Evolutionary conservation across 2,113 vertebrate species (phyloP).

Genomic region (Ceyx cyanopectus): DNA sequence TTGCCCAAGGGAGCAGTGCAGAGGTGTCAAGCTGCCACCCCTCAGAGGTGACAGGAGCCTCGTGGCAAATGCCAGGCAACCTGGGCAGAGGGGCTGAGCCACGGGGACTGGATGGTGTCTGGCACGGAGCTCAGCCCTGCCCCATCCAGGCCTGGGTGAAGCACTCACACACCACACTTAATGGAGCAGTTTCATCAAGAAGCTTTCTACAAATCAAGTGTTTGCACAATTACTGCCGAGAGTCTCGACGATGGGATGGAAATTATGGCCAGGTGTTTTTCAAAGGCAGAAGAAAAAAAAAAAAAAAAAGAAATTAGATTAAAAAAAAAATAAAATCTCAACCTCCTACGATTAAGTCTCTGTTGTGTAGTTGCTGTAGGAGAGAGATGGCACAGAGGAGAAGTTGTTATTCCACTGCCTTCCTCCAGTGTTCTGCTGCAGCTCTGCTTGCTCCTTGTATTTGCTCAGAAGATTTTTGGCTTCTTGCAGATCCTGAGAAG

Average conservation of each 20-base stretch:
- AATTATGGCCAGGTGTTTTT: background rate
- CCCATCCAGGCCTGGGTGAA: background rate
- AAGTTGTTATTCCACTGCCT: constrained; percentile 79
- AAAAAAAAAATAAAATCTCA: background rate
- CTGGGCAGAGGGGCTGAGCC: background rate
- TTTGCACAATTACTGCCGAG: constrained; percentile 15
- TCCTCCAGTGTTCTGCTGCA: constrained; percentile 59
- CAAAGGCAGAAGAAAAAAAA: constrained; percentile 5
- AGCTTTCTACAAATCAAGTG: constrained; percentile 22
- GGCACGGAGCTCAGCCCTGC: constrained; percentile 18
- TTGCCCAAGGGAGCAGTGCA: background rate
- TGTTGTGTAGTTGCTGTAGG: constrained; percentile 72
- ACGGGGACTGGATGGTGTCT: background rate
- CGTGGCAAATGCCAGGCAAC: constrained; percentile 41
- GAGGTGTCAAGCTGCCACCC: constrained; percentile 34
- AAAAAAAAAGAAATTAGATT: background rate
- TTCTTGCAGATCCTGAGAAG: constrained; percentile 87
- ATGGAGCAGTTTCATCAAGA: background rate
- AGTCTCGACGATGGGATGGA: constrained; percentile 24
- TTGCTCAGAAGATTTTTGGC: constrained; percentile 84
- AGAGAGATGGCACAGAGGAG: constrained; percentile 68
- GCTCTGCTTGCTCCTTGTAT: constrained; percentile 73
- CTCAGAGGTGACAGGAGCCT: constrained; percentile 48
- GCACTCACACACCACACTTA: background rate
- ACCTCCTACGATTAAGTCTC: constrained; percentile 68